Evolutionary conservation across 2,113 vertebrate genomes (phyloP).

Genomic region (Gyps fulvus): DNA sequence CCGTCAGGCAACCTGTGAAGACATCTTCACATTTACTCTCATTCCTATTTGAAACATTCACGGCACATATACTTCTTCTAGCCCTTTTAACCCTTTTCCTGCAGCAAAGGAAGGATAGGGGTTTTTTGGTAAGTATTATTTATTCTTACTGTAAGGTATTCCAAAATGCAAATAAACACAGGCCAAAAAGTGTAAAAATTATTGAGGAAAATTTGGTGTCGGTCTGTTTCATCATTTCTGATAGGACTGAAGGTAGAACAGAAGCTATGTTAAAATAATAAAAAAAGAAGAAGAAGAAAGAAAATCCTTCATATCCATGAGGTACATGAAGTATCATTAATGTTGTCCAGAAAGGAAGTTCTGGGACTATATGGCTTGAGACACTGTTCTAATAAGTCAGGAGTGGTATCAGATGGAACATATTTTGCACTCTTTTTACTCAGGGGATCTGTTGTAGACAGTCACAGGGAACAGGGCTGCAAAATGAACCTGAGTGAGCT

Average conservation of each 20-base stretch:
- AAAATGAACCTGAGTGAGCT: neutral
- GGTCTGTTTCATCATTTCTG: neutral
- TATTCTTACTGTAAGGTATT: neutral
- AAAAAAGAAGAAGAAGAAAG: too few species aligned
- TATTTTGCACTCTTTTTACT: neutral
- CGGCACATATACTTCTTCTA: neutral
- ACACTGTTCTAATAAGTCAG: neutral
- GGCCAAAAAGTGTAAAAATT: neutral
- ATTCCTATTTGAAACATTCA: neutral
- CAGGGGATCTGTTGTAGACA: neutral
- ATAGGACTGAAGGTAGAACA: neutral
- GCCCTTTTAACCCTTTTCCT: neutral
- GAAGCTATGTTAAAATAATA: neutral
- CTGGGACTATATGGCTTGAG: neutral
- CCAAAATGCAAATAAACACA: neutral
- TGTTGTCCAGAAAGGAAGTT: neutral
- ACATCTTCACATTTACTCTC: neutral
- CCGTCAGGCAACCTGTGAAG: neutral
- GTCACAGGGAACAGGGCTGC: neutral
- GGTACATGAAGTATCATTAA: neutral
- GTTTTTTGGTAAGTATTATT: neutral
- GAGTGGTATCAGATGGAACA: neutral
- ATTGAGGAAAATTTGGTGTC: neutral
- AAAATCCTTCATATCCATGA: neutral
- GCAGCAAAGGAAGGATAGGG: neutral